A percentile compares a stretch with the other conserved stretches of the same genome.
Evolutionary conservation across 2,113 vertebrate genomes (phyloP).

Genomic region (Oryzias javanicus): DNA sequence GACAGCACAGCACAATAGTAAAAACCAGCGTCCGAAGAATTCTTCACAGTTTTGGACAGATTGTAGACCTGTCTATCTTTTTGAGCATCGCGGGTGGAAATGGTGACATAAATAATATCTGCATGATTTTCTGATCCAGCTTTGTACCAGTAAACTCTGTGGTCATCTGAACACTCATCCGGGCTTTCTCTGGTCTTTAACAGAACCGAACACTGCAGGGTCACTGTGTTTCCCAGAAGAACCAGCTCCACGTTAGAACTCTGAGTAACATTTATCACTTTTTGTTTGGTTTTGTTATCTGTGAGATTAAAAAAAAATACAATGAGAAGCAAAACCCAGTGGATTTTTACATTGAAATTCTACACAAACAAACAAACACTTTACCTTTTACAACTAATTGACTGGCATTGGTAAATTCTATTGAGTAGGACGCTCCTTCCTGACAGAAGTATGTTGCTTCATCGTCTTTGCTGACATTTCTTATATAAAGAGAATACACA

Average conservation of each 20-base stretch:
- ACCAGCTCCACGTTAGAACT: neutral
- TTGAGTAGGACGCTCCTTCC: neutral
- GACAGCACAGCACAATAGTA: conserved; percentile 51
- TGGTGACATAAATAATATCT: conserved; percentile 24
- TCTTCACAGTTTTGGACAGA: conserved; percentile 19
- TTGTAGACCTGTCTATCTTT: conserved; percentile 35
- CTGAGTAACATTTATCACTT: conserved; percentile 7
- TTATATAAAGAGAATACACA: conserved; percentile 5
- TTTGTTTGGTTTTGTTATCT: neutral
- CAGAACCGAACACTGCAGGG: conserved; percentile 45
- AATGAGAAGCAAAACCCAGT: neutral
- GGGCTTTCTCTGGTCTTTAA: conserved; percentile 8
- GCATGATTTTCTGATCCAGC: conserved; percentile 3
- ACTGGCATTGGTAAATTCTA: neutral
- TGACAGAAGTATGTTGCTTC: conserved; percentile 52
- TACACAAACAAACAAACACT: neutral
- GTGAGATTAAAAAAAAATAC: neutral
- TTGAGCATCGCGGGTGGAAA: neutral
- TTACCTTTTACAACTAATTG: conserved; percentile 35
- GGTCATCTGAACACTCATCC: conserved; percentile 23
- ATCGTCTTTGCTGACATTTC: conserved; percentile 40
- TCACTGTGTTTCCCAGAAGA: conserved; percentile 11
- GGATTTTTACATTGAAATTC: neutral
- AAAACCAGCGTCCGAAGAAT: conserved; percentile 30
- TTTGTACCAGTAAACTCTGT: conserved; percentile 34